Evolutionary conservation across 1,140 invertebrate genomes (phyloP).

Genomic region (Odontomachus brunneus): DNA sequence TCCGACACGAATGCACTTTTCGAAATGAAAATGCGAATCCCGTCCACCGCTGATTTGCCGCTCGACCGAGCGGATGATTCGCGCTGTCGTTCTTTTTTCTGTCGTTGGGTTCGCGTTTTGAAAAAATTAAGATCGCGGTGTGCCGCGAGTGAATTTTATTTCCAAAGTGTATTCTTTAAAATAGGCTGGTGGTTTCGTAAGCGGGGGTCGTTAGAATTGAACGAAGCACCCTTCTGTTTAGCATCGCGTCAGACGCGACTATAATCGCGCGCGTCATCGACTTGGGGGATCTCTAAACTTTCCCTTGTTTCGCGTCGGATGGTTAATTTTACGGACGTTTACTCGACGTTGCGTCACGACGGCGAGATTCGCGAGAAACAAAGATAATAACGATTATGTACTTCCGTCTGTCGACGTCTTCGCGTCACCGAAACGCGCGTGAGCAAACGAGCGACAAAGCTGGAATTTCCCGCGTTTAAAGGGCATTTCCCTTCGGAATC

Average conservation of each 20-base stretch:
- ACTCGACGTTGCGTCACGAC: too few species aligned
- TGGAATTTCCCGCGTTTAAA: slow-evolving; percentile 68
- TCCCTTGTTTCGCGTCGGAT: too few species aligned
- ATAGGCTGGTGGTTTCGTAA: slow-evolving; percentile 1
- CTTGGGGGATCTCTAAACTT: neutral
- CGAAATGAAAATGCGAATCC: slow-evolving; percentile 74
- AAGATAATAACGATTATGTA: slow-evolving; percentile 53
- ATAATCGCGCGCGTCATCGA: too few species aligned
- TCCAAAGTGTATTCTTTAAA: slow-evolving; percentile 67
- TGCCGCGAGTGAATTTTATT: slow-evolving; percentile 41
- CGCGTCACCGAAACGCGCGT: too few species aligned
- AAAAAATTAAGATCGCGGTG: slow-evolving; percentile 65
- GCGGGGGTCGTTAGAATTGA: neutral
- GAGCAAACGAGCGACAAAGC: slow-evolving; percentile 63
- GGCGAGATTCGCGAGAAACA: slow-evolving; percentile 3
- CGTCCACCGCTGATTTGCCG: slow-evolving; percentile 65
- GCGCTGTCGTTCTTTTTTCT: neutral
- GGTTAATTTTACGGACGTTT: neutral
- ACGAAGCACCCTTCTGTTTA: neutral
- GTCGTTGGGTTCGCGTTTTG: slow-evolving; percentile 1
- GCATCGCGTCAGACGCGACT: neutral
- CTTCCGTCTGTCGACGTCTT: slow-evolving; percentile 41
- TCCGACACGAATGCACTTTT: slow-evolving; percentile 67
- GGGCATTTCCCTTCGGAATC: slow-evolving; percentile 73
- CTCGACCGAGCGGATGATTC: slow-evolving; percentile 65